Evolutionary conservation across 1,140 invertebrate genomes (phyloP), one percentile per base, ranked within the genome.

Genomic region (Procambarus virginalis): DNA sequence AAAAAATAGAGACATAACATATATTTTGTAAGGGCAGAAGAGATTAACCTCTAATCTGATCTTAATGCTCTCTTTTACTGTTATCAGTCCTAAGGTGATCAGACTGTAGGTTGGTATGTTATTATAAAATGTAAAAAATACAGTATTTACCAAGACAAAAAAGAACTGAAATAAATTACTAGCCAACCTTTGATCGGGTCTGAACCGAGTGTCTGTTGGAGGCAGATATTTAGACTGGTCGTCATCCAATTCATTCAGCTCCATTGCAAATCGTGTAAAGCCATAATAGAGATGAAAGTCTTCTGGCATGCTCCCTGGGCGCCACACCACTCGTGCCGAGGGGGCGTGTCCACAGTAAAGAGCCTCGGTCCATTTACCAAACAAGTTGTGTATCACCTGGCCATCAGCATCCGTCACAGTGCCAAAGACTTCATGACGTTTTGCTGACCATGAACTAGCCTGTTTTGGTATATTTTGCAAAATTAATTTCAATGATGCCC

Each of bases 281-380:
- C 97, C 97, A 94, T 97, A 98, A 94, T 97, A 97, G 64, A 96
- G 92, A 93, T 97, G 96, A 94, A 96, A 95, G 92, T 97, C 96
- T 83, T 96, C 96, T 2, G 97, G 97, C 95, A 97, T 96, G 8
- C 96, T 95, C 77, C 96, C 96, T 92, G 96, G 96, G 92, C 97
- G 93, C 97, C 97, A 97, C 60, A 97, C 95, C 93, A 96, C 97
- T 84, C 95, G 94, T 5, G 96, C 96, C 4, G 95, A 95, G 12
- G 96, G 96, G 3, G 96, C 95, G 48, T 96, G 95, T 2, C 96
- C 96, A 93, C 96, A 96, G 93, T 96, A 96, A 64, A 97, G 94
- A 0, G 96, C 96, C 93, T 97, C 97, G 86, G 96, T 97, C 97
- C 97, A 98, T 93, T 96, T 96, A 0, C 97, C 95, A 93, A 95